A percentile compares a stretch with the other conserved stretches of the same genome.
Conservation (phyloP, 2,113 vertebrate genomes). For the Platichthys flesus region DNA sequence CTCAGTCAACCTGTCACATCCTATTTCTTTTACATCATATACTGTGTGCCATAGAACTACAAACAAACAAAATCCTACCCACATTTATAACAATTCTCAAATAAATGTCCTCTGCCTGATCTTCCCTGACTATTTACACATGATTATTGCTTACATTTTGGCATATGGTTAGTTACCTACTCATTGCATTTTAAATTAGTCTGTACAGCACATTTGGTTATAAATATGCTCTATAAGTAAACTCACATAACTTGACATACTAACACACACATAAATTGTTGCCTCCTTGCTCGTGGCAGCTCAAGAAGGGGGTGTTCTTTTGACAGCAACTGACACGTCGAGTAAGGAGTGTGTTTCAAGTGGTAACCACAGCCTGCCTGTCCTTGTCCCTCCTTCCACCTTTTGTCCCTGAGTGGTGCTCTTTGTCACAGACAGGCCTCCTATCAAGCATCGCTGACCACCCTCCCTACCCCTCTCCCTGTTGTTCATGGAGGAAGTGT, state of each 20-base stretch:
- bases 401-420: constrained; percentile 59
- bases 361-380: constrained; percentile 58
- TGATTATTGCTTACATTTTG: no score
- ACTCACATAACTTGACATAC: background rate
- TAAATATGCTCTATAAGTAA: background rate
- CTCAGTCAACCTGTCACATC: background rate
- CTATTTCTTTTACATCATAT: background rate
- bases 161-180: no score
- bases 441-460: constrained; percentile 26
- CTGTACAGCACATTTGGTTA: background rate
- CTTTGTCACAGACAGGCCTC: constrained; percentile 49
- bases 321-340: constrained; percentile 30
- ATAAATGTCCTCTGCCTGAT: no score
- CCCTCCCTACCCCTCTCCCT: constrained; percentile 26
- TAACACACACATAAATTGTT: background rate
- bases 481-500: constrained; percentile 72
- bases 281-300: constrained; percentile 21
- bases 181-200: no score
- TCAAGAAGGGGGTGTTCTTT: constrained; percentile 14
- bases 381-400: constrained; percentile 61
- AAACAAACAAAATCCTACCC: background rate
- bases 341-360: constrained; percentile 57
- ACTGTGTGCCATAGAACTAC: background rate
- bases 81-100: background rate
- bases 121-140: no score